phyloP scores from a whole-genome alignment of 1,140 invertebrate genomes.

The Mya arenaria region DNA sequence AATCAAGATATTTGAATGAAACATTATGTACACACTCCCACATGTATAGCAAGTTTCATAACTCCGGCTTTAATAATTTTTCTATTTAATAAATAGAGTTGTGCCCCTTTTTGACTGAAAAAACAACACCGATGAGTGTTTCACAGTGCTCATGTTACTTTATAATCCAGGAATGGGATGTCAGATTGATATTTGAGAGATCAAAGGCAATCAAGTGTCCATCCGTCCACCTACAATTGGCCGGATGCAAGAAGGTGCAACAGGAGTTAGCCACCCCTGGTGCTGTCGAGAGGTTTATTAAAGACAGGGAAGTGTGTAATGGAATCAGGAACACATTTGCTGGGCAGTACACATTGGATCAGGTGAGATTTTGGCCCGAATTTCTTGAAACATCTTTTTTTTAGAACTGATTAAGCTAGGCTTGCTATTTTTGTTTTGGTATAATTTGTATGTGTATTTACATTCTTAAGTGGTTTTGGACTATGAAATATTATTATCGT shows the following conservation, averaged over 20 bases:
- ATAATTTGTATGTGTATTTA: no score
- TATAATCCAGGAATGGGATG: constrained; percentile 90
- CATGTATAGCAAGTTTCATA: no score
- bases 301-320: constrained; percentile 83
- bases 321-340: constrained; percentile 92
- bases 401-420: no score
- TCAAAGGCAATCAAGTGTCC: constrained; percentile 97
- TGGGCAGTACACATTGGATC: constrained; percentile 93
- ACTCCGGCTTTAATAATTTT: neutral
- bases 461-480: no score
- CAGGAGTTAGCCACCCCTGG: constrained; percentile 90
- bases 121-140: no score
- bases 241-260: constrained; percentile 87
- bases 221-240: constrained; percentile 89
- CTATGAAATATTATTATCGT: no score
- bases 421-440: no score
- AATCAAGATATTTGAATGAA: no score
- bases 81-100: neutral
- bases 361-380: constrained; percentile 65
- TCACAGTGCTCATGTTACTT: constrained; percentile 19
- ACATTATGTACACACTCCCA: no score
- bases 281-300: constrained; percentile 87
- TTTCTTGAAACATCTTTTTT: no score
- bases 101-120: neutral
- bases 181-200: constrained; percentile 92